Conservation (phyloP, 2,797 vertebrate genomes). For the Poecilia velifera region DNA sequence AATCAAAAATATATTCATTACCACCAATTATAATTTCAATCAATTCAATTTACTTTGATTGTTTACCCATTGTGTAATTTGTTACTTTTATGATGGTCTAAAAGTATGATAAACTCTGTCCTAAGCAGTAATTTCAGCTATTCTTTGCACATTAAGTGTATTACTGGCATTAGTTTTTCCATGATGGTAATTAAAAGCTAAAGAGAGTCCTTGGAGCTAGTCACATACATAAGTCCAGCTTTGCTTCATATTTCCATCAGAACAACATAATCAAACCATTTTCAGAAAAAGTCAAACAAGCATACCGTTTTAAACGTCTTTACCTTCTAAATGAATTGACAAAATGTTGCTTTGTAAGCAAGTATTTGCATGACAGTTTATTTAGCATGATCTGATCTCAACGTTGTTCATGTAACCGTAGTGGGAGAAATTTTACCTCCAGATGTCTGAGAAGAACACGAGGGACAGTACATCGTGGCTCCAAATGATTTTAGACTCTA, state of each 20-base stretch:
- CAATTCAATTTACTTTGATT: too few species aligned
- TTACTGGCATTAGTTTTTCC: background rate
- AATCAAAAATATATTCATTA: background rate
- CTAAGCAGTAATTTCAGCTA: background rate
- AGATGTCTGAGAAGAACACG: constrained; percentile 14
- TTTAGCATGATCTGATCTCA: constrained; percentile 36
- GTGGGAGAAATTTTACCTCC: constrained; percentile 44
- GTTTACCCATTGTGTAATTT: background rate
- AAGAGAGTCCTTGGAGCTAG: background rate
- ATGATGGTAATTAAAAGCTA: background rate
- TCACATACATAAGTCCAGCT: background rate
- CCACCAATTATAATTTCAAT: too few species aligned
- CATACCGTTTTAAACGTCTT: background rate
- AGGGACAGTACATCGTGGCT: constrained; percentile 47
- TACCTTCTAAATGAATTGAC: constrained; percentile 24
- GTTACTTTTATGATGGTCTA: background rate
- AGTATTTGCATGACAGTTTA: constrained; percentile 21
- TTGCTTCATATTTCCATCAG: background rate
- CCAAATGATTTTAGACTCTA: constrained; percentile 27
- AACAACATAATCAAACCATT: constrained; percentile 4
- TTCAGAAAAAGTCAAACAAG: background rate
- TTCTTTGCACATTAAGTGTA: background rate
- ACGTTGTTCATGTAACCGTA: constrained; percentile 43
- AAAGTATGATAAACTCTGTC: background rate
- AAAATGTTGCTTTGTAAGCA: constrained; percentile 40